Conservation (phyloP, 2,888 invertebrate species). For the Rhagium mordax region DNA sequence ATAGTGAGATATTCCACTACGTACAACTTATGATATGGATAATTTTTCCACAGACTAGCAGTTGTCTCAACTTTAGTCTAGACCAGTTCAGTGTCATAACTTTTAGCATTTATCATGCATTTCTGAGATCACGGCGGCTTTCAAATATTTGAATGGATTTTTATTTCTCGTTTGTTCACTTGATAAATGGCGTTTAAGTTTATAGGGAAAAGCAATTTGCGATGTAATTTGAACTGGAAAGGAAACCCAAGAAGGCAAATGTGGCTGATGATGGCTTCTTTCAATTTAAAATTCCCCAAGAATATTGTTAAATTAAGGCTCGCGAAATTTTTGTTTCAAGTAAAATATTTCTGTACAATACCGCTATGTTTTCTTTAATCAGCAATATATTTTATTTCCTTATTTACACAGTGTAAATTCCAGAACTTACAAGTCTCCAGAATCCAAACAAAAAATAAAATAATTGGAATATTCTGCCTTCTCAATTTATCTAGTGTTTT, state of each 20-base stretch:
- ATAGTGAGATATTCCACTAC: too few relatives aligned
- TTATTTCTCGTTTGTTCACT: not conserved
- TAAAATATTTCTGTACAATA: not conserved
- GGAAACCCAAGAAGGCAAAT: not conserved
- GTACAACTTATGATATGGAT: not conserved
- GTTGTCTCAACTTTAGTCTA: not conserved
- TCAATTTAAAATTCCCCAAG: not conserved
- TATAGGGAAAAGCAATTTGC: not conserved
- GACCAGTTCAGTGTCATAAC: not conserved
- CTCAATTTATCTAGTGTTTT: too few relatives aligned
- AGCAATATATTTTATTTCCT: not conserved
- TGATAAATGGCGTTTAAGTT: not conserved
- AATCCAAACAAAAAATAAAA: too few relatives aligned
- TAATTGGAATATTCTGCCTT: too few relatives aligned
- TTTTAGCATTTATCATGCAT: not conserved
- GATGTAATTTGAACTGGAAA: not conserved
- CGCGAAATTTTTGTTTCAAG: not conserved
- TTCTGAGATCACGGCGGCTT: not conserved
- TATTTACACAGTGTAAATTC: not conserved
- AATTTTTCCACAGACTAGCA: not conserved
- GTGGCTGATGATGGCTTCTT: not conserved
- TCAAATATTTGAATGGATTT: not conserved
- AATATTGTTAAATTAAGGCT: not conserved
- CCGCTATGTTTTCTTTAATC: not conserved
- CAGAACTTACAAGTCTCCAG: too few relatives aligned